phyloP scores from a whole-genome alignment of 2,888 invertebrate species.

The Pammene fasciana region DNA sequence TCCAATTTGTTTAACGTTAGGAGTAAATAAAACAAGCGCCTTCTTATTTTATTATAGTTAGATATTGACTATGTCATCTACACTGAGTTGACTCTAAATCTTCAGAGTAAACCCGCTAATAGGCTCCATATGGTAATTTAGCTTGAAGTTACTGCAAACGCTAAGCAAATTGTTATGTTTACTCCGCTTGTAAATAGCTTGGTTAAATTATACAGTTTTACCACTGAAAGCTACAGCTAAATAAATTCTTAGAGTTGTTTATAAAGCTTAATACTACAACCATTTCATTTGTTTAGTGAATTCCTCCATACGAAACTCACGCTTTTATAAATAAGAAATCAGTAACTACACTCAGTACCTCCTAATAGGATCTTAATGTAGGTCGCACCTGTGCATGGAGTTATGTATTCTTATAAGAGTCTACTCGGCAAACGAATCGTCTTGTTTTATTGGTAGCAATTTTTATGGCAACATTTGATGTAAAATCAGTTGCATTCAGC shows the following conservation, averaged over 20 bases:
- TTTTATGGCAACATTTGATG: no score
- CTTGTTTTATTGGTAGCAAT: background rate
- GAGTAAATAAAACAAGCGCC: no score
- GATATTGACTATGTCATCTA: no score
- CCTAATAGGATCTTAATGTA: slow-evolving; percentile 5
- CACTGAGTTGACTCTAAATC: slow-evolving; percentile 27
- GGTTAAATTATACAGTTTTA: slow-evolving; percentile 23
- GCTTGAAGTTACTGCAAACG: slow-evolving; percentile 35
- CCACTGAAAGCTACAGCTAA: slow-evolving; percentile 8
- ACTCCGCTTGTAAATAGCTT: slow-evolving; percentile 27
- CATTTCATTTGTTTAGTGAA: no score
- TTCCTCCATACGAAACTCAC: no score
- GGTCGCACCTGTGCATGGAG: slow-evolving; percentile 17
- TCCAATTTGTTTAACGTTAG: no score
- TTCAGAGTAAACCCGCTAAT: slow-evolving; percentile 30
- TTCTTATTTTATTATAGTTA: no score
- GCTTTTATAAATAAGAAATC: no score
- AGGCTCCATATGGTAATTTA: slow-evolving; percentile 39
- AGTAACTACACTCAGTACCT: background rate
- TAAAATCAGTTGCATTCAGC: background rate
- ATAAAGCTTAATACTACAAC: background rate
- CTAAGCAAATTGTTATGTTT: slow-evolving; percentile 35
- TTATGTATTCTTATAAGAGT: slow-evolving; percentile 5
- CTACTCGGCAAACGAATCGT: background rate
- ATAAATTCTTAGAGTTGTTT: background rate